phyloP scores from a whole-genome alignment of 2,888 invertebrate genomes.

The Ceramica pisi region DNA sequence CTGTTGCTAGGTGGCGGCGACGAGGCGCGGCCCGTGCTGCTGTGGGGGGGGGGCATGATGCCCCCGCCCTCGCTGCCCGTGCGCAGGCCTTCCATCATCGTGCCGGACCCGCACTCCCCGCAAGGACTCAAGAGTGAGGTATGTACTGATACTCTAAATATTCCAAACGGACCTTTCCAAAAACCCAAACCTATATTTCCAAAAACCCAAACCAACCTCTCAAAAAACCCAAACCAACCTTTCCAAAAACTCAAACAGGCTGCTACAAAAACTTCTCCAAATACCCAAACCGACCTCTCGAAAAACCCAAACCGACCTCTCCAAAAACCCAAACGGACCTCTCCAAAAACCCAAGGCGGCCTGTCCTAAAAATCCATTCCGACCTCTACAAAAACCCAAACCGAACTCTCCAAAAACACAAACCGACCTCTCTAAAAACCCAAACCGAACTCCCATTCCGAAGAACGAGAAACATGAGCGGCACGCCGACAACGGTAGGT shows the following conservation, averaged over 20 bases:
- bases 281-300: no score
- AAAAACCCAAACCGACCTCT: no score
- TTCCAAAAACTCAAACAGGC: no score
- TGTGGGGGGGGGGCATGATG: slow-evolving; percentile 86
- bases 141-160: slow-evolving; percentile 5
- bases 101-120: slow-evolving; percentile 90
- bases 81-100: slow-evolving; percentile 92
- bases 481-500: neutral
- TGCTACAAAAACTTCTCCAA: no score
- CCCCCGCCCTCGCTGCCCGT: slow-evolving; percentile 92
- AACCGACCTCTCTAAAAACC: neutral
- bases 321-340: no score
- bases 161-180: neutral
- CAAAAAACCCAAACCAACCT: no score
- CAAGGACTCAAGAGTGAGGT: slow-evolving; percentile 91
- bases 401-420: neutral
- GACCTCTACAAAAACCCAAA: no score
- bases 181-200: neutral
- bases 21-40: slow-evolving; percentile 77
- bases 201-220: neutral
- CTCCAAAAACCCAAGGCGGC: no score
- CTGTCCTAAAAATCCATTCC: no score
- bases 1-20: slow-evolving; percentile 75
- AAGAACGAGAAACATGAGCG: neutral
- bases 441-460: neutral